Percentiles rank a stretch among this genome's conserved stretches.
Conservation (phyloP, 2,113 vertebrate species). For the Caracal caracal region DNA sequence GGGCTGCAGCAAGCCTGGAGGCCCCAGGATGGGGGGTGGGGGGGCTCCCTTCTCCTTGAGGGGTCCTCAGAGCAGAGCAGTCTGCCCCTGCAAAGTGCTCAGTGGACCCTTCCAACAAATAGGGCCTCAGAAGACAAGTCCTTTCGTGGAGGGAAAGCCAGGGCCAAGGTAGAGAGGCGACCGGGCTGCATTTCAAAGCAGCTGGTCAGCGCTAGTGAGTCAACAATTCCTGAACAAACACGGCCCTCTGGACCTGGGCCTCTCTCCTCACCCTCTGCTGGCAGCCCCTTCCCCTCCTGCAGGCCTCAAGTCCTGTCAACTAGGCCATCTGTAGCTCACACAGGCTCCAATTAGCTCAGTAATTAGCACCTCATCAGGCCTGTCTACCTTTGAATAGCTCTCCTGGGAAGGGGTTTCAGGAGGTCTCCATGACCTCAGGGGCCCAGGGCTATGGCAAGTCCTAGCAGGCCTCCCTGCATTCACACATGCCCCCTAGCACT, state of each 20-base stretch:
- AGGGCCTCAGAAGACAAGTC: neutral
- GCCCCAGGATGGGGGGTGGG: neutral
- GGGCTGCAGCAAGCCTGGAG: neutral
- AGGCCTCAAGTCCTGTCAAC: neutral
- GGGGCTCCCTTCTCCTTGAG: neutral
- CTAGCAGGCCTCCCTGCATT: neutral
- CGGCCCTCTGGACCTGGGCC: neutral
- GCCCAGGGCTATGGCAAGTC: constrained; percentile 22
- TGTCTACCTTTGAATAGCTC: constrained; percentile 32
- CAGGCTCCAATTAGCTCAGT: constrained; percentile 55
- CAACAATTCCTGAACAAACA: neutral
- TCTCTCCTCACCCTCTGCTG: neutral
- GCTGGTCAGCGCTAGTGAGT: constrained; percentile 11
- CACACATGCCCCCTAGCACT: neutral
- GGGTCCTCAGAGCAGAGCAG: neutral
- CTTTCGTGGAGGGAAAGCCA: neutral
- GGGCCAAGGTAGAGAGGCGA: neutral
- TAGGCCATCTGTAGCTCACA: constrained; percentile 32
- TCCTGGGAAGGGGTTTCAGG: constrained; percentile 14
- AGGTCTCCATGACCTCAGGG: neutral
- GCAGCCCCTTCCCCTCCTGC: neutral
- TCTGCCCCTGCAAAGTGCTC: neutral
- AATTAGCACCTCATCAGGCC: constrained; percentile 64
- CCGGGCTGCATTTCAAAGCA: neutral
- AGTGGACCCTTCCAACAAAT: neutral